Percentiles rank a stretch among this genome's conserved stretches.
These are phyloP conservation scores for Reinhardtius hippoglossoides DNA, from an alignment of 2,113 vertebrate species.

Conservation along the genomic window DNA sequence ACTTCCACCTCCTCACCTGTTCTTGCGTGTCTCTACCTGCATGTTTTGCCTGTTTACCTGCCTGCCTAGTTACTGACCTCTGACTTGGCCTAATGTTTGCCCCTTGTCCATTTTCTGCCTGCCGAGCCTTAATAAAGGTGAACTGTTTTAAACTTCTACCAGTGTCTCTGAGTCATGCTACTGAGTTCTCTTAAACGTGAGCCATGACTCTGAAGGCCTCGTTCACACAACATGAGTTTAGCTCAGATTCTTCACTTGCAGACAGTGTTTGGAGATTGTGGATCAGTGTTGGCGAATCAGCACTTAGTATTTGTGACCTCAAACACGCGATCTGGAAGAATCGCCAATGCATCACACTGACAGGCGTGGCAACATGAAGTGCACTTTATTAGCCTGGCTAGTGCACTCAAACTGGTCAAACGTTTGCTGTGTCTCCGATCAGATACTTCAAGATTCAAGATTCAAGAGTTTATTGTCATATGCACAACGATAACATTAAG, in stretches of 20 bases:
- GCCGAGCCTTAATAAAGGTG: neutral
- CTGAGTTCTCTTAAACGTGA: neutral
- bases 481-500: too few species aligned
- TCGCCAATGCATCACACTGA: neutral
- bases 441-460: neutral
- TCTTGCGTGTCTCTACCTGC: neutral
- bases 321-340: neutral
- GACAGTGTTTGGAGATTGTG: neutral
- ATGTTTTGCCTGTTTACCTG: neutral
- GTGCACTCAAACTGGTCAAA: neutral
- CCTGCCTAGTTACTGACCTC: too few species aligned
- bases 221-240: neutral
- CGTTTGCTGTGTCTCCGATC: neutral
- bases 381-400: neutral
- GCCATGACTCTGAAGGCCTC: neutral
- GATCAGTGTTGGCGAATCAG: too few species aligned
- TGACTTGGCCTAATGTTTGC: neutral
- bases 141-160: neutral
- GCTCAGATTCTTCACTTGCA: neutral
- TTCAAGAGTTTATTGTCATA: too few species aligned
- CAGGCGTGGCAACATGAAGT: neutral
- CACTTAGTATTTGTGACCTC: neutral
- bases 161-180: conserved; percentile 1
- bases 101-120: neutral
- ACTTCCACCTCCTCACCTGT: neutral